A percentile compares a stretch with the other conserved stretches of the same genome.
Conservation (phyloP, 2,113 vertebrate genomes). For the Herpailurus yagouaroundi region DNA sequence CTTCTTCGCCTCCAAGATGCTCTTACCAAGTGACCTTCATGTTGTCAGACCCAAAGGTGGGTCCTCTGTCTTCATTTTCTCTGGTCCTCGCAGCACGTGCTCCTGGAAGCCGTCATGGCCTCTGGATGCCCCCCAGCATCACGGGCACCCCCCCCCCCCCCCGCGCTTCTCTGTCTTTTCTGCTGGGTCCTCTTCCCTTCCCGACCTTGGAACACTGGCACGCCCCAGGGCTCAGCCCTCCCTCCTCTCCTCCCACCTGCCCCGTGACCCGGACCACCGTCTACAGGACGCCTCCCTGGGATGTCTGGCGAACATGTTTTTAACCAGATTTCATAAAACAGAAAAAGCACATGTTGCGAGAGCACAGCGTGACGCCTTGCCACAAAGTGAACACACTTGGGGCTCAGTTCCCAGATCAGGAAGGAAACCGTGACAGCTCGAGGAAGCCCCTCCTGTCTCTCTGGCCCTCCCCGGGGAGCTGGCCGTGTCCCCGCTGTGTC, state of each 20-base stretch:
- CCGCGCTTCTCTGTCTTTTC: background rate
- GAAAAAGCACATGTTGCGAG: background rate
- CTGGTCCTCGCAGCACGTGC: background rate
- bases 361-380: background rate
- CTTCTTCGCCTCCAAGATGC: background rate
- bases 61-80: background rate
- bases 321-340: background rate
- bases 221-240: background rate
- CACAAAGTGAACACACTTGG: background rate
- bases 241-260: background rate
- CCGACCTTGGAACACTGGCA: fast-evolving
- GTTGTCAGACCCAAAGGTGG: background rate
- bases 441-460: background rate
- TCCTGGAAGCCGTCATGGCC: background rate
- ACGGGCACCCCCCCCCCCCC: background rate
- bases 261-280: background rate
- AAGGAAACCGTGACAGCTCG: fast-evolving
- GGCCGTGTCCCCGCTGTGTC: fast-evolving
- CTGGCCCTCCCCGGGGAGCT: too few relatives aligned
- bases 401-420: background rate
- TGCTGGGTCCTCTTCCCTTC: background rate
- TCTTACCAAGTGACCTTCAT: background rate
- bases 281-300: background rate
- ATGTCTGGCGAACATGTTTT: background rate
- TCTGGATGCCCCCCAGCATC: background rate